phyloP scores from a whole-genome alignment of 2,113 vertebrate genomes.

The Zosterops borbonicus region DNA sequence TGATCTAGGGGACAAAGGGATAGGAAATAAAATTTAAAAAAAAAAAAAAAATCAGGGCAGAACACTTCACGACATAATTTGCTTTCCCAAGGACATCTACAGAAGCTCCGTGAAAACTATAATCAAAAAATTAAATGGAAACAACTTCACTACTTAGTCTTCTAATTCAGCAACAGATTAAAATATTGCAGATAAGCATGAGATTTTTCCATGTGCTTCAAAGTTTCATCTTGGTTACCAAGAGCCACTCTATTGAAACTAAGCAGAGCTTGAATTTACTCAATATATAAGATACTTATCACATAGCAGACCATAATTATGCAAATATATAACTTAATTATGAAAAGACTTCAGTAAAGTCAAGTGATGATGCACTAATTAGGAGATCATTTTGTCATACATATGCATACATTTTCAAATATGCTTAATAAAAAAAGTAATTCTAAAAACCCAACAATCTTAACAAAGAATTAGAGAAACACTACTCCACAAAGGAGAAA shows the following conservation, averaged over 20 bases:
- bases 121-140: neutral
- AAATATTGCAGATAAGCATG: neutral
- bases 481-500: neutral
- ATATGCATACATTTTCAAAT: neutral
- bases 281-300: neutral
- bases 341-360: neutral
- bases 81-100: neutral
- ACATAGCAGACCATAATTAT: neutral
- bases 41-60: neutral
- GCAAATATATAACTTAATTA: slow-evolving; percentile 19
- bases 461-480: neutral
- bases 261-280: neutral
- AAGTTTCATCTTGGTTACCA: neutral
- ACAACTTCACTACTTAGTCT: neutral
- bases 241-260: neutral
- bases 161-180: neutral
- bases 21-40: neutral
- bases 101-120: neutral
- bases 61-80: neutral
- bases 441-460: neutral
- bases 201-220: neutral
- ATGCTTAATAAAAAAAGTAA: neutral
- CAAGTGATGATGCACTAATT: neutral
- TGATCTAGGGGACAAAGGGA: slow-evolving; percentile 72
- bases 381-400: neutral